Evolutionary conservation across 2,113 vertebrate species (phyloP), one percentile per base, ranked within the genome.

Genomic region (Rhodinocichla rosea): DNA sequence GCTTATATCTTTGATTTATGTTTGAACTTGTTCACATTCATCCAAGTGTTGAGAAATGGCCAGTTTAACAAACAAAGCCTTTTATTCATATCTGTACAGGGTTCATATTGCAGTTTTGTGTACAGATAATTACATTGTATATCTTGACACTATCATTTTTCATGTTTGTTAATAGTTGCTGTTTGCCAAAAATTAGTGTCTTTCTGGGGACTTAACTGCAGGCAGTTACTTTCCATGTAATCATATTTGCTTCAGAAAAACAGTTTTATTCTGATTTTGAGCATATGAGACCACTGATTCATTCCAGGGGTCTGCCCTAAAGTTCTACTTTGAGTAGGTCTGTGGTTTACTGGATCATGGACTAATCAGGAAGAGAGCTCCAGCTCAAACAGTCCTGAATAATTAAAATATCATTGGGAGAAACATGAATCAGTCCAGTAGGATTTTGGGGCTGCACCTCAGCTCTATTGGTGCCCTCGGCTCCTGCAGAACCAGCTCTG

Each of bases 31-130:
- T 83, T 87, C 60, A 59, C 24, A 32, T 47, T 59, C 33, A 71
- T 75, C 35, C 71, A 93, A 83, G 47, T 8, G 8, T 74, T 93
- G 75, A 94, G 78, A 87, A 87, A 83, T 16, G 30, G 70, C 74
- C 87, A 90, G 45, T 83, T 95, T 84, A 69, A 77, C 45, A 85
- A 87, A 83, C 57, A 89, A 92, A 94, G 55, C 49, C 40, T 82
- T 83, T 90, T 91, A 75, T 76, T 95, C 82, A 87, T 67, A 44
- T 42, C 52, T 86, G 21, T 40, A 7, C 40, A 53, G 50, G 59
- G 56, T 44, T 92, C 68, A 14, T 77, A 59, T 86, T 92, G 69
- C 71, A 88, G 47, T 62, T 95, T 64, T 85, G 55, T 80, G 52
- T 88, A 67, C 32, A 55, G 55, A 78, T 59, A 83, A 93, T 91